Conservation (phyloP, 1,140 invertebrate genomes). For the Patella vulgata region DNA sequence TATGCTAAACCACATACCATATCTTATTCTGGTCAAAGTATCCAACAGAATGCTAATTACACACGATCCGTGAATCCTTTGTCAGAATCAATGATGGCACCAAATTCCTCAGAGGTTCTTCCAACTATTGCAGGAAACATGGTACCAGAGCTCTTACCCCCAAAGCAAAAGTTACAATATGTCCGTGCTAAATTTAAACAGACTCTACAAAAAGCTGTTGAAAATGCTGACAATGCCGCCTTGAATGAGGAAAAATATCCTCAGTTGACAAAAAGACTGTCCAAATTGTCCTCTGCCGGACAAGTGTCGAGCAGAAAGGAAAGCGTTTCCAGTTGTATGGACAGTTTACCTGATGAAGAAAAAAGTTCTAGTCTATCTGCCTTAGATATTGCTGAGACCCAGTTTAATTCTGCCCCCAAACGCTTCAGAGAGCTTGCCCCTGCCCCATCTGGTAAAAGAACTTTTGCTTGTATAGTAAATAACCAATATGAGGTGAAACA, state of each 20-base stretch:
- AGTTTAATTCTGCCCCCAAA: too few relatives aligned
- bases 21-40: slow-evolving; percentile 4
- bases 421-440: too few relatives aligned
- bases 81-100: neutral
- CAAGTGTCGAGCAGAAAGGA: too few relatives aligned
- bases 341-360: too few relatives aligned
- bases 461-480: neutral
- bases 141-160: slow-evolving; percentile 9
- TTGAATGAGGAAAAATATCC: slow-evolving; percentile 13
- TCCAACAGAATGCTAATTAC: neutral
- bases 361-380: too few relatives aligned
- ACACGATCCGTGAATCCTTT: neutral
- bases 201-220: slow-evolving; percentile 30
- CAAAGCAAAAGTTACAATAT: slow-evolving; percentile 36
- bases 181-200: slow-evolving; percentile 36
- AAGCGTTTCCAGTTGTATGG: too few relatives aligned
- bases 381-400: too few relatives aligned
- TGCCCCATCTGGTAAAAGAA: too few relatives aligned
- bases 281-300: neutral
- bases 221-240: slow-evolving; percentile 11
- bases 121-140: neutral
- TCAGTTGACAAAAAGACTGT: slow-evolving; percentile 7
- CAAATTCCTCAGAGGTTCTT: neutral
- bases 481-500: slow-evolving; percentile 2
- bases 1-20: neutral